Percentiles rank a stretch among this genome's conserved stretches.
Conservation (phyloP, 2,888 invertebrate species). For the Ichneumoninae sp. region DNA sequence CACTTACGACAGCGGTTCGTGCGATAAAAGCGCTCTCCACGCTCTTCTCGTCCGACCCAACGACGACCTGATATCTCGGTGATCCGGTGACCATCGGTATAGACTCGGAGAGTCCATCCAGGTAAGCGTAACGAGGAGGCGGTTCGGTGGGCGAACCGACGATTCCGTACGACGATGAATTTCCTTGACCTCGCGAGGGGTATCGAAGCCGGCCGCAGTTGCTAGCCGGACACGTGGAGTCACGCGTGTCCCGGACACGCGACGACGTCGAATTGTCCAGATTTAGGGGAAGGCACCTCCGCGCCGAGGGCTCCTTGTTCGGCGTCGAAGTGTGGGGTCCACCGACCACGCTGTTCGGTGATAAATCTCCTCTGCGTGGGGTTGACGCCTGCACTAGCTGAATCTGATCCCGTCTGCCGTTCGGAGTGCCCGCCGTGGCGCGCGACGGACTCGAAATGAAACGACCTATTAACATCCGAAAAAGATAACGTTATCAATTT, state of each 20-base stretch:
- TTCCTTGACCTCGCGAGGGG: constrained; percentile 55
- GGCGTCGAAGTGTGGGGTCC: constrained; percentile 82
- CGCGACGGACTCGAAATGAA: constrained; percentile 54
- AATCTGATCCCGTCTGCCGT: constrained; percentile 58
- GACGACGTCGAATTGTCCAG: constrained; percentile 71
- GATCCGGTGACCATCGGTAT: constrained; percentile 80
- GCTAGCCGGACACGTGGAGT: constrained; percentile 73
- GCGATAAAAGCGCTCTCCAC: constrained; percentile 83
- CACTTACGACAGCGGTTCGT: constrained; percentile 82
- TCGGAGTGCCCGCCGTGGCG: constrained; percentile 61
- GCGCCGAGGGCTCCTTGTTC: constrained; percentile 81
- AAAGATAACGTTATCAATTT: background rate
- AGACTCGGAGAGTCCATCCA: constrained; percentile 77
- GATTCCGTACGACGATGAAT: constrained; percentile 47
- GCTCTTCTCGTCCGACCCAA: constrained; percentile 69
- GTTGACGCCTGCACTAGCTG: constrained; percentile 59
- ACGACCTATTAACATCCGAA: constrained; percentile 45
- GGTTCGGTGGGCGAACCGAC: constrained; percentile 69
- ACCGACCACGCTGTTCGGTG: constrained; percentile 64
- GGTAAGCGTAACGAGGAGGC: constrained; percentile 77
- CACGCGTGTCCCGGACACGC: constrained; percentile 47
- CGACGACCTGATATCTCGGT: constrained; percentile 79
- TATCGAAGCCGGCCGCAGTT: constrained; percentile 80
- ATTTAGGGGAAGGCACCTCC: constrained; percentile 80
- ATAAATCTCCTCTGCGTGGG: constrained; percentile 76